Evolutionary conservation across 2,888 invertebrate genomes (phyloP), one percentile per base, ranked within the genome.

Genomic region (Aphodius sticticus): DNA sequence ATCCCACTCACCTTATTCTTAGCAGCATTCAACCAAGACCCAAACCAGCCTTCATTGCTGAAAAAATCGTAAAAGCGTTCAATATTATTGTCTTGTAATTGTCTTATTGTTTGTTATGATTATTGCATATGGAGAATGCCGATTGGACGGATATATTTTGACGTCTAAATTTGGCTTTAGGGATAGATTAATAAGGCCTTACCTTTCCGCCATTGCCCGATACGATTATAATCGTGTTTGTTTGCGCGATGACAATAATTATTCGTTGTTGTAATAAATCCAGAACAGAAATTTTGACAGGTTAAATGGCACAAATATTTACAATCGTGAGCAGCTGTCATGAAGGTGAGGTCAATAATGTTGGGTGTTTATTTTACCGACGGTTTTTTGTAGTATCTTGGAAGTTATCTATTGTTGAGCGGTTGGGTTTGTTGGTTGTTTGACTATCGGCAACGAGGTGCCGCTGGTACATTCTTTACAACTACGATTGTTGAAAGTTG

Each of bases 21-120:
- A 38, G 89, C 90, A 71, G 89, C 89, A 84, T 82, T 88, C 79
- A 89, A 83, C 89, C 89, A 90, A 69, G 88, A 88, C 79, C 89
- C 88, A 79, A 89, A 87, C 89, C 90, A 89, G 82, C 86, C 88
- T 82, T 86, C 83, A 77, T 83, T 84, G 84, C 86, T 86, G 81
- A 82, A 84, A 86, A 14, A 81, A 53, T n/a, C 80, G 71, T 69
- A 79, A 78, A 15, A 70, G 53, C 12, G 53, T 7, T 53, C 53
- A 53, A 2, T 53, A 53, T 53, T 53, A 53, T 53, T 53, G 53
- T 75, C 69, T 53, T 26, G 26, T 26, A 3, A 81, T 78, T 75
- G 16, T 75, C 69, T 53, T 53, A 53, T 53, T 53, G 16, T 36
- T 7, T 69, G 6, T 70, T 77, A 26, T 70, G 16, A 36, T 70